Percentiles rank a stretch among this genome's conserved stretches.
These are phyloP conservation scores for Thymallus thymallus DNA, from an alignment of 2,113 vertebrate genomes.

Conservation along the genomic window DNA sequence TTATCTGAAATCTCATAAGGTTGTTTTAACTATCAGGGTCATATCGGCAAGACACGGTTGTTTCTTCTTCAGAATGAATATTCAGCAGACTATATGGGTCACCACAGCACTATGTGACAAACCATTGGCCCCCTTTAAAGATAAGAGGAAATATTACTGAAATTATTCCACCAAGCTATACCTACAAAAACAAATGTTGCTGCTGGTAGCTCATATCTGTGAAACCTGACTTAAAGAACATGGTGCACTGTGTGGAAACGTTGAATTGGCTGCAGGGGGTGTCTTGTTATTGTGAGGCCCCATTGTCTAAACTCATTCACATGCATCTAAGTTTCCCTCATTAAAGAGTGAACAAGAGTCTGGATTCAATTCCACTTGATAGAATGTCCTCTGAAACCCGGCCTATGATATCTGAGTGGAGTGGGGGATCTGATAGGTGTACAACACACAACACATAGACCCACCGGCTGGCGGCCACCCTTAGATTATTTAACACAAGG, in stretches of 20 bases:
- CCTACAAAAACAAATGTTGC: neutral
- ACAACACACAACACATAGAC: constrained; percentile 40
- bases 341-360: constrained; percentile 43
- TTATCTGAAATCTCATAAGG: neutral
- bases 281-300: constrained; percentile 13
- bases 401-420: constrained; percentile 52
- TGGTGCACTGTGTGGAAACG: neutral
- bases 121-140: neutral
- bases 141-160: neutral
- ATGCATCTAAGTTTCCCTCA: constrained; percentile 40
- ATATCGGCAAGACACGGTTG: neutral
- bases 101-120: constrained; percentile 3
- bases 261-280: neutral
- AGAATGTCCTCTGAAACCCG: constrained; percentile 42
- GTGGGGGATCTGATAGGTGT: constrained; percentile 52
- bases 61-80: neutral
- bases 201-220: neutral
- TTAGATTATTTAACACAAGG: constrained; percentile 65
- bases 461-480: constrained; percentile 32
- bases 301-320: constrained; percentile 6
- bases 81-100: constrained; percentile 19
- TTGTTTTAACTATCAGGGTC: constrained; percentile 1
- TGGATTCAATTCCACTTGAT: constrained; percentile 57
- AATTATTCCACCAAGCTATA: neutral
- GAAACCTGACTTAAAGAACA: neutral